Percentiles rank a stretch among this genome's conserved stretches.
phyloP scores from a whole-genome alignment of 2,888 invertebrate species.

The Stenotaenia linearis region DNA sequence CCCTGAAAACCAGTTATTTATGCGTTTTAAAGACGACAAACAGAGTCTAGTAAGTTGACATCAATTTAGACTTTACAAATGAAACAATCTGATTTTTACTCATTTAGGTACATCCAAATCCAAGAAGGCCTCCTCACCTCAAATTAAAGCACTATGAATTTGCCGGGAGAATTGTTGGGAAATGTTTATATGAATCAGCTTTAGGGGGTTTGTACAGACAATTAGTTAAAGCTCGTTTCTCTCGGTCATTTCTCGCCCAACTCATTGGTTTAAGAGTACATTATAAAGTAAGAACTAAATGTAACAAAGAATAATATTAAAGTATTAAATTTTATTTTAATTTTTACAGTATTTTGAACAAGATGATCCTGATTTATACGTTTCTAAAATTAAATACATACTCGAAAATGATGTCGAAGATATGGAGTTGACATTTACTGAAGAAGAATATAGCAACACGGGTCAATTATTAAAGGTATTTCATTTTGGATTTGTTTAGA shows the following conservation, averaged over 20 bases:
- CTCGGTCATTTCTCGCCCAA: constrained; percentile 87
- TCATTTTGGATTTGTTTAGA: background rate
- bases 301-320: background rate
- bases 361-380: constrained; percentile 88
- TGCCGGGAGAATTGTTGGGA: constrained; percentile 88
- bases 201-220: constrained; percentile 83
- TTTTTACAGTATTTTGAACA: constrained; percentile 77
- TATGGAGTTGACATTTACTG: constrained; percentile 79
- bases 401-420: constrained; percentile 84
- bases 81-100: too few relatives aligned
- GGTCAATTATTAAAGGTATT: constrained; percentile 67
- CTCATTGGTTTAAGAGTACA: constrained; percentile 87
- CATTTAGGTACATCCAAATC: constrained; percentile 68
- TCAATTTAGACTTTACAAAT: too few relatives aligned
- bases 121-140: constrained; percentile 61
- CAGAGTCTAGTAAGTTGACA: constrained; percentile 62
- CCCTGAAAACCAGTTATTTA: constrained; percentile 70
- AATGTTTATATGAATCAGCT: constrained; percentile 89
- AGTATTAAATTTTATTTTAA: background rate
- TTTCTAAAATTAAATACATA: constrained; percentile 88
- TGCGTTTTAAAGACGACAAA: constrained; percentile 74
- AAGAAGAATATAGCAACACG: constrained; percentile 75
- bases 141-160: constrained; percentile 84
- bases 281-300: constrained; percentile 63
- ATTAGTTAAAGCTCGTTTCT: constrained; percentile 81